Conservation (phyloP, 2,113 vertebrate species). For the Pavo muticus region DNA sequence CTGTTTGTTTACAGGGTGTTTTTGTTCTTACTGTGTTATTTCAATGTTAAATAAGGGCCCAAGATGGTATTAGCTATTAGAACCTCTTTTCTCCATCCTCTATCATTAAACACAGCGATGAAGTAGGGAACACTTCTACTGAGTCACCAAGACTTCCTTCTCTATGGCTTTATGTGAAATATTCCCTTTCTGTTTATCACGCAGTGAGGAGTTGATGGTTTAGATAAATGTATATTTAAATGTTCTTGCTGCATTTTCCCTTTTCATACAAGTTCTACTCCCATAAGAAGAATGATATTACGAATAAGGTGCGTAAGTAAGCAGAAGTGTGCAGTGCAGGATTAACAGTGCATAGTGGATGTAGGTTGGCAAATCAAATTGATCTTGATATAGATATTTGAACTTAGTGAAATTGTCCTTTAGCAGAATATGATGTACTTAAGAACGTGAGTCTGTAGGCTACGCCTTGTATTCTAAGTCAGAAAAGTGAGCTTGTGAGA, state of each 20-base stretch:
- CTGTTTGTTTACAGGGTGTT: background rate
- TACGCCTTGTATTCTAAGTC: background rate
- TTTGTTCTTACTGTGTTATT: background rate
- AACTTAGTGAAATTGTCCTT: background rate
- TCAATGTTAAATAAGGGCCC: background rate
- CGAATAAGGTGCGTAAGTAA: background rate
- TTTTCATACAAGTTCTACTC: background rate
- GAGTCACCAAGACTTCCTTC: background rate
- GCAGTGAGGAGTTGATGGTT: fast-evolving
- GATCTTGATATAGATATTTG: background rate
- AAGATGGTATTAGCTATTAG: background rate
- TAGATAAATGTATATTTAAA: background rate
- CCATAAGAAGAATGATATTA: background rate
- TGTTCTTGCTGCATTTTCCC: background rate
- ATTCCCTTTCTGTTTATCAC: background rate
- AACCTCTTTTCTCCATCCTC: background rate
- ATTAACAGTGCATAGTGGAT: background rate
- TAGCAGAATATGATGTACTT: background rate
- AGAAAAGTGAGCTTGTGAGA: background rate
- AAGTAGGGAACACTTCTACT: background rate
- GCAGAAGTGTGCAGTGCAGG: background rate
- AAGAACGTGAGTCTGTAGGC: background rate
- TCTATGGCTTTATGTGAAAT: background rate
- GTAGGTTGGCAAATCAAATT: background rate
- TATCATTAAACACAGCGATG: background rate